Conservation (phyloP, 2,888 invertebrate genomes). For the Nowickia ferox region DNA sequence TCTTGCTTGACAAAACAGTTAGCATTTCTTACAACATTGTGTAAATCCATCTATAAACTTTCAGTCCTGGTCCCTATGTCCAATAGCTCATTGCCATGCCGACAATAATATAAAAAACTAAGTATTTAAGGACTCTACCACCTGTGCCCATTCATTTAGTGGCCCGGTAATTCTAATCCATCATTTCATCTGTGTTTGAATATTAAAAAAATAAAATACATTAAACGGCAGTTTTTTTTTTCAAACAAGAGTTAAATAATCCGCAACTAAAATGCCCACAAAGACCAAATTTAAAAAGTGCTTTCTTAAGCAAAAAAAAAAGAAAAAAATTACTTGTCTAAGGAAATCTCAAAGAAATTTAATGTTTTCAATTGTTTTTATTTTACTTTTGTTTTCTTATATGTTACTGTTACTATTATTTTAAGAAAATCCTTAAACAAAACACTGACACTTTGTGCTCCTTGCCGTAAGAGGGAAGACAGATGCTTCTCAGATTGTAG, state of each 20-base stretch:
- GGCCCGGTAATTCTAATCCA: not conserved
- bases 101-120: too few relatives aligned
- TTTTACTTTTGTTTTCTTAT: not conserved
- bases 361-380: conserved; percentile 28
- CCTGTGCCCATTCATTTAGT: too few relatives aligned
- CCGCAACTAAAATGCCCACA: conserved; percentile 25
- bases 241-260: conserved; percentile 57
- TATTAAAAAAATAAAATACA: conserved; percentile 23
- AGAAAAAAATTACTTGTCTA: conserved; percentile 56
- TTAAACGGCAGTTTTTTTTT: conserved; percentile 22
- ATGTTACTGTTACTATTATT: conserved; percentile 8
- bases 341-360: conserved; percentile 57
- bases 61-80: too few relatives aligned
- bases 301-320: conserved; percentile 38
- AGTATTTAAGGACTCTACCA: too few relatives aligned
- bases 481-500: not conserved
- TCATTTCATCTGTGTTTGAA: conserved; percentile 12
- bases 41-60: too few relatives aligned
- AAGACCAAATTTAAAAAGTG: conserved; percentile 15
- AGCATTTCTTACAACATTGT: too few relatives aligned
- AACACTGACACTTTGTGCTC: conserved; percentile 52
- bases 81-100: too few relatives aligned
- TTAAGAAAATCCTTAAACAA: conserved; percentile 51
- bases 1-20: too few relatives aligned
- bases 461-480: conserved; percentile 25